phyloP scores from a whole-genome alignment of 2,888 invertebrate genomes.

The Dorcus parallelipipedus region DNA sequence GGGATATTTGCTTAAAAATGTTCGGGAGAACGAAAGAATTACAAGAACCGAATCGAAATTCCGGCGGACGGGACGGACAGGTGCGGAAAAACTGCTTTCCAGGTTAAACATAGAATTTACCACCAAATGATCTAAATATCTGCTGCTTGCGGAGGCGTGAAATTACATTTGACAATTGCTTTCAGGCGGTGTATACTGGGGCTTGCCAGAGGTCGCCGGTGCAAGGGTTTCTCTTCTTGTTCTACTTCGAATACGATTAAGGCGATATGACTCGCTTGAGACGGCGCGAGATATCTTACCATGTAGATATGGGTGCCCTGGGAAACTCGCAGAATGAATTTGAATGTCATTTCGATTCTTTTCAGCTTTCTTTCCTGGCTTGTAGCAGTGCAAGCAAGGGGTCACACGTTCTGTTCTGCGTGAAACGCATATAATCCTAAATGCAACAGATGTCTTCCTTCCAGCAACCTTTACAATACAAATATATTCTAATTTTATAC shows the following conservation, averaged over 20 bases:
- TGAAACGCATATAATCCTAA: too few relatives aligned
- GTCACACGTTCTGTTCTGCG: too few relatives aligned
- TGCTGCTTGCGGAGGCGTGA: slow-evolving; percentile 40
- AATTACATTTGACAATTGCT: slow-evolving; percentile 45
- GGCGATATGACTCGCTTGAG: slow-evolving; percentile 36
- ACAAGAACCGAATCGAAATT: too few relatives aligned
- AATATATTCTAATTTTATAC: too few relatives aligned
- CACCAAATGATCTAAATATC: slow-evolving; percentile 32
- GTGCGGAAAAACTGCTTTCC: background rate
- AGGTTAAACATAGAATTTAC: slow-evolving; percentile 12
- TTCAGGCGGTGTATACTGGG: slow-evolving; percentile 16
- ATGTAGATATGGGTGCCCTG: slow-evolving; percentile 34
- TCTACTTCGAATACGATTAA: slow-evolving; percentile 37
- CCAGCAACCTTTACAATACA: too few relatives aligned
- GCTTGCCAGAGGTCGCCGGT: background rate
- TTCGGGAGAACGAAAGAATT: background rate
- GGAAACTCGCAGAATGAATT: slow-evolving; percentile 37
- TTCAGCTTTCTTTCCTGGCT: slow-evolving; percentile 1
- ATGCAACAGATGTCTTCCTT: background rate
- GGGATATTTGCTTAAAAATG: background rate
- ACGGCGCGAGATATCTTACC: slow-evolving; percentile 26
- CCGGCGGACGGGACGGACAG: background rate
- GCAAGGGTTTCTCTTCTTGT: slow-evolving; percentile 22
- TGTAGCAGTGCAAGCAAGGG: too few relatives aligned
- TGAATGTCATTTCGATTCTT: slow-evolving; percentile 36